Evolutionary conservation across 2,113 vertebrate species (phyloP).

Genomic region (Paedocypris sp.): DNA sequence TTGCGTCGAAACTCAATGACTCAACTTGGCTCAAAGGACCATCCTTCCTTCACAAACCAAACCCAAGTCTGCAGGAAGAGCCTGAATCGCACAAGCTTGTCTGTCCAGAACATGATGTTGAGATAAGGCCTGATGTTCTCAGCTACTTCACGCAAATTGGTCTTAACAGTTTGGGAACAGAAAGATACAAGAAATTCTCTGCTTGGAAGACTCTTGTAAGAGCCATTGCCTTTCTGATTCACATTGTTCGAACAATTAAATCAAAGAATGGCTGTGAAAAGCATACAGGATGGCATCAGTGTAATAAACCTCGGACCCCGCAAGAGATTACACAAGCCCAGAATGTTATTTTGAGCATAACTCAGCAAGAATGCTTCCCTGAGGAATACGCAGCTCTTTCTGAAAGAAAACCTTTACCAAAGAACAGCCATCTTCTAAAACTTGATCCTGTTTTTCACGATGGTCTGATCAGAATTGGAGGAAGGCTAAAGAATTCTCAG

Average conservation of each 20-base stretch:
- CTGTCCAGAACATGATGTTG: not conserved
- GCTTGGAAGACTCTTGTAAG: not conserved
- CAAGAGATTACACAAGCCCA: not conserved
- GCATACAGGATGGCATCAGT: conserved; percentile 26
- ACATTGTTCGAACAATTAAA: not conserved
- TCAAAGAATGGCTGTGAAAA: not conserved
- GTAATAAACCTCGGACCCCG: not conserved
- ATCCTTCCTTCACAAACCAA: not conserved
- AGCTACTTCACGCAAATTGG: not conserved
- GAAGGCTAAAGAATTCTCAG: not conserved
- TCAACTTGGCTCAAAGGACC: conserved; percentile 15
- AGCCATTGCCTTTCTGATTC: not conserved
- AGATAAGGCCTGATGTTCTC: not conserved
- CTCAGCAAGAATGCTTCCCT: not conserved
- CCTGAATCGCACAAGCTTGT: too few species aligned
- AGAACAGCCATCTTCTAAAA: not conserved
- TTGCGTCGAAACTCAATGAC: not conserved
- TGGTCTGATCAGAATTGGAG: conserved; percentile 5
- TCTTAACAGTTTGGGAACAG: not conserved
- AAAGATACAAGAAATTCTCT: not conserved
- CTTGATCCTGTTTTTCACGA: conserved; percentile 1
- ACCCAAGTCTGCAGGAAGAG: too few species aligned
- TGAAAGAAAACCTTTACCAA: not conserved
- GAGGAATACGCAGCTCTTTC: conserved; percentile 2
- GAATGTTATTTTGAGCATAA: conserved; percentile 3